Evolutionary conservation across 2,888 invertebrate species (phyloP).

Genomic region (Mamestra brassicae): DNA sequence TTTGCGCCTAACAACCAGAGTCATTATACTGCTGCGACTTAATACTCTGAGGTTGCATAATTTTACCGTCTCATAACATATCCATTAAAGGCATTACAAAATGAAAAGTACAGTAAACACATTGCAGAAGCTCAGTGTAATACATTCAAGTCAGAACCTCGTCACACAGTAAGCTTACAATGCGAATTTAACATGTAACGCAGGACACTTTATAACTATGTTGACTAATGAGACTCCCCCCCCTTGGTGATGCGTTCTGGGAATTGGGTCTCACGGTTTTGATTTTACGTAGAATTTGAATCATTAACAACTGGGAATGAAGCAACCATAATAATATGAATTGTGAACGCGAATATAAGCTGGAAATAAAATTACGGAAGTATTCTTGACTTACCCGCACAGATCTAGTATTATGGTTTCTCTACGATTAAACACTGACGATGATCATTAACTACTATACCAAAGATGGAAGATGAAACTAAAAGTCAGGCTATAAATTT

Average conservation of each 20-base stretch:
- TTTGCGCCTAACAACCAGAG: neutral
- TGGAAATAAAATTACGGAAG: neutral
- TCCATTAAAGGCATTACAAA: conserved; percentile 27
- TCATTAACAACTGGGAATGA: conserved; percentile 7
- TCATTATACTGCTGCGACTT: conserved; percentile 2
- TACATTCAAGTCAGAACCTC: neutral
- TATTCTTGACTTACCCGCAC: neutral
- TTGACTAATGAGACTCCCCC: neutral
- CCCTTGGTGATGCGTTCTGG: conserved; percentile 8
- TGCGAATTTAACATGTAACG: neutral
- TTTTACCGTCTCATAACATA: conserved; percentile 22
- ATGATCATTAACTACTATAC: neutral
- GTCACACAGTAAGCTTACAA: conserved; percentile 3
- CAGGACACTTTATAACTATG: neutral
- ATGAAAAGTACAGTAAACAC: conserved; percentile 17
- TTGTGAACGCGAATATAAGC: neutral
- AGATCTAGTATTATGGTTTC: neutral
- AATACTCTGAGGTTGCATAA: conserved; percentile 30
- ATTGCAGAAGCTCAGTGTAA: conserved; percentile 10
- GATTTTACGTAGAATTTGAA: conserved; percentile 25
- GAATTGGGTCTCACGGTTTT: conserved; percentile 9
- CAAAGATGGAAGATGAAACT: neutral
- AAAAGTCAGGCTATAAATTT: neutral
- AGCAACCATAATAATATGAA: neutral
- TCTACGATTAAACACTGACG: neutral